Evolutionary conservation across 92 coral and sea anemone species (phyloP).

Genomic region (Zoanthus sansibaricus): DNA sequence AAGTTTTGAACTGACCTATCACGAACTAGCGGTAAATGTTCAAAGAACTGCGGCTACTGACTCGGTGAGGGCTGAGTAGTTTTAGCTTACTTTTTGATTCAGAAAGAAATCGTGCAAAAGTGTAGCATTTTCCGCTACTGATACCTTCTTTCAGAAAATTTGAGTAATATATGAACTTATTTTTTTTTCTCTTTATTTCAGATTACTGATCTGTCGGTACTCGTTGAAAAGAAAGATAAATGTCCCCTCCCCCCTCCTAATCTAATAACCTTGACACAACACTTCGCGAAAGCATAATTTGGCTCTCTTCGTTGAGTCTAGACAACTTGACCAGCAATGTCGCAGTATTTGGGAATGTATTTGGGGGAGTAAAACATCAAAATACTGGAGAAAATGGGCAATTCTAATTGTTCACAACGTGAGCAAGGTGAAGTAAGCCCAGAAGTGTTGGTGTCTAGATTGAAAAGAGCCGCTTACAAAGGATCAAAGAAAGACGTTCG

Average conservation of each 20-base stretch:
- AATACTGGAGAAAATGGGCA: conserved; percentile 93
- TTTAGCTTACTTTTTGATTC: neutral
- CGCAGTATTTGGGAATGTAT: conserved; percentile 67
- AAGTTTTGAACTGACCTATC: conserved; percentile 78
- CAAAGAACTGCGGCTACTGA: conserved; percentile 67
- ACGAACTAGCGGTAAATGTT: conserved; percentile 73
- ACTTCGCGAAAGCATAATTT: conserved; percentile 62
- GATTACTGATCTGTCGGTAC: neutral
- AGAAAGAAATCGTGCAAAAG: neutral
- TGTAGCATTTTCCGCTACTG: neutral
- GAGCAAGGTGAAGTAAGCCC: conserved; percentile 95
- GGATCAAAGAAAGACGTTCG: conserved; percentile 97
- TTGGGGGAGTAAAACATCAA: conserved; percentile 69
- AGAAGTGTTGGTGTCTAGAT: conserved; percentile 89
- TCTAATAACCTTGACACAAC: conserved; percentile 58
- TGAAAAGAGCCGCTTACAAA: conserved; percentile 97
- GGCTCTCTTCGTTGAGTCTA: conserved; percentile 57
- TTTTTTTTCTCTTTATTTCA: neutral
- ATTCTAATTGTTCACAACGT: conserved; percentile 92
- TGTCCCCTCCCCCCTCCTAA: conserved; percentile 27
- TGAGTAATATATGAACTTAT: neutral
- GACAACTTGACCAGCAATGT: conserved; percentile 75
- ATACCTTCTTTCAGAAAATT: neutral
- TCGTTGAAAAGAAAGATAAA: neutral
- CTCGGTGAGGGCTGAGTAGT: conserved; percentile 57